Evolutionary conservation across 1,140 invertebrate genomes (phyloP).

Genomic region (Ylistrum balloti): DNA sequence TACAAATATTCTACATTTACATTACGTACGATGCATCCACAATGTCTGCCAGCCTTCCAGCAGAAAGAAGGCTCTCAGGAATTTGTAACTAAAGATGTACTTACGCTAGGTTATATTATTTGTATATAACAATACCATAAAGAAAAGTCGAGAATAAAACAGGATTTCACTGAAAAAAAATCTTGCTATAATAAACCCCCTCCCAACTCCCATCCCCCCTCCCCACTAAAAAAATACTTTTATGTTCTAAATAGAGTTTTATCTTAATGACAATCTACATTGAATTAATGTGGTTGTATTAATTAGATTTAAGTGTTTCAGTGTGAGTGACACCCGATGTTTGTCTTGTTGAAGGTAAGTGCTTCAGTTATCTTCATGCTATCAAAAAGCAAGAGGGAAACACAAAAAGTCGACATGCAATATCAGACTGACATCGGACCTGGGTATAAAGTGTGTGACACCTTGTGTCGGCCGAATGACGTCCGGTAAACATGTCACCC

Average conservation of each 20-base stretch:
- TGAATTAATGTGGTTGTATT: background rate
- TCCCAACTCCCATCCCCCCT: too few relatives aligned
- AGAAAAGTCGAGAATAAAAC: too few relatives aligned
- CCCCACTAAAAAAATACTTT: background rate
- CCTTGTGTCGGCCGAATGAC: background rate
- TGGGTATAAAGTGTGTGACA: conserved; percentile 25
- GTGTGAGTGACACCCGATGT: background rate
- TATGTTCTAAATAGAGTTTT: background rate
- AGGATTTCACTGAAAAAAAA: too few relatives aligned
- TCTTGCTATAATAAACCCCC: too few relatives aligned
- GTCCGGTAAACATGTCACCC: background rate
- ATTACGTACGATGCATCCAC: too few relatives aligned
- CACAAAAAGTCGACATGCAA: background rate
- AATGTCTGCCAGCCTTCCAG: too few relatives aligned
- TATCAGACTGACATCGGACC: background rate
- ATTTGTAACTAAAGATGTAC: too few relatives aligned
- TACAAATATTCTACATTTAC: too few relatives aligned
- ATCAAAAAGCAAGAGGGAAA: background rate
- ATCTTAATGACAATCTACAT: background rate
- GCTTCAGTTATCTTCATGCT: background rate
- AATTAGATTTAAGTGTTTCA: background rate
- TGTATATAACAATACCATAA: too few relatives aligned
- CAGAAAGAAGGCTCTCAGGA: too few relatives aligned
- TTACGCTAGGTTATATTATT: too few relatives aligned
- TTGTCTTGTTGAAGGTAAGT: conserved; percentile 30